Conservation (phyloP, 2,888 invertebrate genomes). For the Rhimphoctona megacephalus region DNA sequence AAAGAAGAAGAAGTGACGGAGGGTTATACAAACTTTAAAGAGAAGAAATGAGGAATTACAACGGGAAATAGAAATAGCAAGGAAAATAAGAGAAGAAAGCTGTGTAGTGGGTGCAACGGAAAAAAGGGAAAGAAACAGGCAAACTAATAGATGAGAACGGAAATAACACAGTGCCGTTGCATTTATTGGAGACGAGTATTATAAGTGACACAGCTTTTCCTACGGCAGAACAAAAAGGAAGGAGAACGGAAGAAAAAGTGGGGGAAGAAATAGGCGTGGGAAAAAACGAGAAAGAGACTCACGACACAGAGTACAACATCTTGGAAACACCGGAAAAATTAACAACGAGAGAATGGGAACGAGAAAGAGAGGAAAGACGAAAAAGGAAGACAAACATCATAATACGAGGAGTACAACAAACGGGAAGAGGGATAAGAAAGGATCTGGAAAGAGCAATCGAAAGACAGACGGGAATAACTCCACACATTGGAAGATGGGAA, state of each 20-base stretch:
- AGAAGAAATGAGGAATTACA: too few relatives aligned
- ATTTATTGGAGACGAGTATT: not conserved
- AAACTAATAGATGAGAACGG: not conserved
- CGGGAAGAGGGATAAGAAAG: not conserved
- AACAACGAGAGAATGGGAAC: not conserved
- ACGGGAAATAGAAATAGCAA: too few relatives aligned
- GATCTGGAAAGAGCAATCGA: not conserved
- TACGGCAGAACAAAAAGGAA: not conserved
- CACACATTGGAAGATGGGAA: not conserved
- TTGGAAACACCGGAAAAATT: not conserved
- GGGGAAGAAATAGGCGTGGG: not conserved
- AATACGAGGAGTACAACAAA: not conserved
- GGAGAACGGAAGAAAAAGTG: not conserved
- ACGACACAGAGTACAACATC: not conserved
- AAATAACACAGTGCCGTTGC: not conserved
- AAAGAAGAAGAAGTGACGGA: too few relatives aligned
- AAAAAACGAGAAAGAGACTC: not conserved
- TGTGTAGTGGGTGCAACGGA: too few relatives aligned
- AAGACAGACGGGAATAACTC: conserved; percentile 1
- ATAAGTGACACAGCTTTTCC: not conserved
- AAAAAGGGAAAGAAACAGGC: not conserved
- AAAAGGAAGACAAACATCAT: conserved; percentile 13
- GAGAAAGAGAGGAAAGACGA: not conserved
- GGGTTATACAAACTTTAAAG: too few relatives aligned
- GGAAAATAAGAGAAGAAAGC: too few relatives aligned